Evolutionary conservation across 2,797 vertebrate genomes (phyloP), one percentile per base, ranked within the genome.

Genomic region (Margarornis squamiger): DNA sequence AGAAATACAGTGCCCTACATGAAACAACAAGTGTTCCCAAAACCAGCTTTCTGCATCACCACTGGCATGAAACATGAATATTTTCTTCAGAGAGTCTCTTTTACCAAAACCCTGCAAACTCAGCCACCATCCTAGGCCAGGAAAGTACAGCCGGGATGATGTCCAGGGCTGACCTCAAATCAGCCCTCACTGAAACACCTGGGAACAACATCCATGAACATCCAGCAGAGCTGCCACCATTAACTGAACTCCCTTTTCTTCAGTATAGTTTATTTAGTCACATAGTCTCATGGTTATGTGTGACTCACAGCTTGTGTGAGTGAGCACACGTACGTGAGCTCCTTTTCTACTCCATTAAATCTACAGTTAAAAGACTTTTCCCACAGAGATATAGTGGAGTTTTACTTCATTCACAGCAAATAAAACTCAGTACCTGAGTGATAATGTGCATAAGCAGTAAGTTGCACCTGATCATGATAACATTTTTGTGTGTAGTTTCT

Each of bases 71-170:
- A 93, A 70, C 4, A 8, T 8, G 32, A 32, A 2, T 38, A 34
- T 21, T 58, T 81, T 49, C 73, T 88, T 58, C 83, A 79, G 32
- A 62, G 29, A 72, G 9, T 41, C 36, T 73, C 19, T 71, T 71
- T 62, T 49, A 86, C 43, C 21, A 43, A 63, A 86, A 38, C 24
- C 17, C 27, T 86, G 46, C 51, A 48, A 83, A 80, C 12, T 39
- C 7, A 1, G 66, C 24, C 26, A 6, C 39, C 0, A 3, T 14
- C 0, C 1, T 1, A 38, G n/a, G 39, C 38, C 1, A 1, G n/a
- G 20, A 1, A 2, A 80, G 16, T 12, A 38, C 5, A 51, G 39
- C 27, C 17, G 5, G 32, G 38, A 48, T 7, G 21, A 38, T 20
- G 27, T 51, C 49, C 49, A 66, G 59, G 59, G 21, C 26, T 62